Conservation (phyloP, 1,140 invertebrate species). For the Hycleus cichorii region DNA sequence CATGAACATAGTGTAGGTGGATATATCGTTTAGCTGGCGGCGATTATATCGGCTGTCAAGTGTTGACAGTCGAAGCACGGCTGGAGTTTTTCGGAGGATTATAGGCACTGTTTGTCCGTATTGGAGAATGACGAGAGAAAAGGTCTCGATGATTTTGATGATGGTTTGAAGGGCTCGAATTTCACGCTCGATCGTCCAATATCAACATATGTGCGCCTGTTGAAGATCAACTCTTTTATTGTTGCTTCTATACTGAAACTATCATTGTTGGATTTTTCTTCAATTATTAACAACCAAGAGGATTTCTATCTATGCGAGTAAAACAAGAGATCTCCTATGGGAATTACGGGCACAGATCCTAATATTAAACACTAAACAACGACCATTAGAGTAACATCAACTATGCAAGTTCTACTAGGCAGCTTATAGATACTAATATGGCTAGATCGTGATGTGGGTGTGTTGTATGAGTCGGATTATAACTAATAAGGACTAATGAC, state of each 20-base stretch:
- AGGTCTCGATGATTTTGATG: too few species aligned
- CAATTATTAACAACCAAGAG: too few species aligned
- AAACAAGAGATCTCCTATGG: background rate
- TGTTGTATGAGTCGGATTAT: constrained; percentile 4
- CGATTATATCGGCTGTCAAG: constrained; percentile 29
- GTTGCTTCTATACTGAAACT: too few species aligned
- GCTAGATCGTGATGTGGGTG: too few species aligned
- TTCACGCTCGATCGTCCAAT: constrained; percentile 15
- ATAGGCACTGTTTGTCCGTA: background rate
- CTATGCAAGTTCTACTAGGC: constrained; percentile 9
- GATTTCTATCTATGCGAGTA: too few species aligned
- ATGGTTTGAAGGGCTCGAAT: constrained; percentile 22
- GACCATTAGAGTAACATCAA: constrained; percentile 11
- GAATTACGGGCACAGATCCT: background rate
- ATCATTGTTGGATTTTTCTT: too few species aligned
- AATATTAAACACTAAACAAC: background rate
- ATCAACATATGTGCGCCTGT: constrained; percentile 18
- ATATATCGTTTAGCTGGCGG: constrained; percentile 16
- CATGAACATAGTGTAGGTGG: constrained; percentile 24
- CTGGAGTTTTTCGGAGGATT: constrained; percentile 6
- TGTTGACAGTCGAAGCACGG: constrained; percentile 27
- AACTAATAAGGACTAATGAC: constrained; percentile 12
- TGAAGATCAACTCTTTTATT: too few species aligned
- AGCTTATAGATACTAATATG: constrained; percentile 4
- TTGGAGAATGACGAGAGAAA: too few species aligned